Percentiles rank a stretch among this genome's conserved stretches.
Evolutionary conservation across 2,888 invertebrate species (phyloP).

Genomic region (Ophion slaviceki): DNA sequence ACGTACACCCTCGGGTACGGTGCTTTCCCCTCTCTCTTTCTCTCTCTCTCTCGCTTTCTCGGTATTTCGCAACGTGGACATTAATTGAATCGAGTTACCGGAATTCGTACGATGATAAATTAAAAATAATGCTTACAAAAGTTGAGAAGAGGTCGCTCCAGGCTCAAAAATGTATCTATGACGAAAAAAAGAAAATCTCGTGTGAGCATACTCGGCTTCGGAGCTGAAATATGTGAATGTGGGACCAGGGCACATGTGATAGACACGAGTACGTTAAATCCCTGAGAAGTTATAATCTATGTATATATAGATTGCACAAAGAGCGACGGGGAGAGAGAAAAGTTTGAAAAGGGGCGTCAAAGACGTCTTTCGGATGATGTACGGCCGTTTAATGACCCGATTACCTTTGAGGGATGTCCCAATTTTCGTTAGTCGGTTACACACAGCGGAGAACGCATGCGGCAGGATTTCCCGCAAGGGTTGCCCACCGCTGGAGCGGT

Average conservation of each 20-base stretch:
- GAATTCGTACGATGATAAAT: background rate
- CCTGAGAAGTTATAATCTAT: background rate
- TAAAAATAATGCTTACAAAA: background rate
- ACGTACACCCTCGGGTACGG: no score
- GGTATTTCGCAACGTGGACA: no score
- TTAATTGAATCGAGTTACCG: no score
- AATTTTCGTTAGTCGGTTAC: conserved; percentile 60
- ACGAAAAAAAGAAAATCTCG: background rate
- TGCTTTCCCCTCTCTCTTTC: no score
- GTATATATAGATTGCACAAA: background rate
- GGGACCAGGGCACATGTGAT: background rate
- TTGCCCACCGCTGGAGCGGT: conserved; percentile 36
- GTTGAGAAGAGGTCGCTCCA: background rate
- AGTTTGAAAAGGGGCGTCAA: conserved; percentile 60
- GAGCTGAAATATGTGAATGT: background rate
- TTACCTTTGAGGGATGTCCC: conserved; percentile 73
- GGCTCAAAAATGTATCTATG: background rate
- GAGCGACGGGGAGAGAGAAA: background rate
- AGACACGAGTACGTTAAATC: background rate
- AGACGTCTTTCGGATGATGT: conserved; percentile 78
- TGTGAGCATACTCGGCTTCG: background rate
- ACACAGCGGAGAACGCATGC: conserved; percentile 29
- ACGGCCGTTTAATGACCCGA: conserved; percentile 82
- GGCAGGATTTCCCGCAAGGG: conserved; percentile 60
- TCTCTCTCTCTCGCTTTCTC: no score